phyloP scores from a whole-genome alignment of 2,888 invertebrate species.

The Ochropleura plecta region DNA sequence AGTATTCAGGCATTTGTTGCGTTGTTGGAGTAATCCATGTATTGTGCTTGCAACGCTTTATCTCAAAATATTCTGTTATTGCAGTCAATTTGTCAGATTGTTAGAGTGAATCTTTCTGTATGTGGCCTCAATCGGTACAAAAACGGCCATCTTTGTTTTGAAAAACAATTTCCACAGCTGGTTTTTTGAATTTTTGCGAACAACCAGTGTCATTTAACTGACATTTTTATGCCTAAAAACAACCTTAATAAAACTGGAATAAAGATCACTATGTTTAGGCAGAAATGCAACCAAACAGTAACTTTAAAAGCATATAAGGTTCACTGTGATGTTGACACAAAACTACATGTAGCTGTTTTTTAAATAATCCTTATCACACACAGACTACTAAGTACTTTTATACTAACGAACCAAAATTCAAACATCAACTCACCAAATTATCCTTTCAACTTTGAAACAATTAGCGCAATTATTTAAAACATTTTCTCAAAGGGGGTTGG shows the following conservation, averaged over 20 bases:
- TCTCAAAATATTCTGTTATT: neutral
- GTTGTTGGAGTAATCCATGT: neutral
- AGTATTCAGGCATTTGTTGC: neutral
- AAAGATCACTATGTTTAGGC: neutral
- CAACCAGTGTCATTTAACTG: neutral
- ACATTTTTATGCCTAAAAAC: neutral
- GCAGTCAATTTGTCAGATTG: neutral
- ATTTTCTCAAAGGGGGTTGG: conserved; percentile 38
- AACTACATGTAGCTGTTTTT: neutral
- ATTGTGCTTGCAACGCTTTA: neutral
- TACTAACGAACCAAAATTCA: neutral
- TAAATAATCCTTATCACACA: neutral
- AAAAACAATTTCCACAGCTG: too few relatives aligned
- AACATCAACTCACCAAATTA: neutral
- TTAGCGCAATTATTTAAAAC: conserved; percentile 31
- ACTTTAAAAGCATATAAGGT: neutral
- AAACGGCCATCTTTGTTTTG: neutral
- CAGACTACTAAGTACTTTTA: neutral
- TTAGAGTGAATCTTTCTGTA: neutral
- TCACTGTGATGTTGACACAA: neutral
- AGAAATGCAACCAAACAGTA: neutral
- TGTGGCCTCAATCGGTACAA: neutral
- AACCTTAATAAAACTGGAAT: neutral
- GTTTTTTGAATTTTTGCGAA: neutral
- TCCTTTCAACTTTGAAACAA: conserved; percentile 12